phyloP scores from a whole-genome alignment of 2,113 vertebrate genomes.

The Eretmochelys imbricata region DNA sequence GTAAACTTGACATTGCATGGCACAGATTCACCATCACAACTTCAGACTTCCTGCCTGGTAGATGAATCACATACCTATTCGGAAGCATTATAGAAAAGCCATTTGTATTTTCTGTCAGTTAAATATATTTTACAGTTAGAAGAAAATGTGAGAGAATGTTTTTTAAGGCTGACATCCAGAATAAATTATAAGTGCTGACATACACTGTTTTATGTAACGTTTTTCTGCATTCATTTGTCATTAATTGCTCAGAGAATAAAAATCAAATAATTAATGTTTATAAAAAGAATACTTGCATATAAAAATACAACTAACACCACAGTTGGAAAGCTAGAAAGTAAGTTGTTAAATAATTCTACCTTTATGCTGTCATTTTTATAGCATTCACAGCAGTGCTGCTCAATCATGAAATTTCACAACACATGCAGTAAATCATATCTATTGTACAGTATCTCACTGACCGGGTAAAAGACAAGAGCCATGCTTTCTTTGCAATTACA shows the following conservation, averaged over 20 bases:
- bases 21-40: neutral
- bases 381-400: neutral
- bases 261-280: neutral
- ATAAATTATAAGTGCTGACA: neutral
- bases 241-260: constrained; percentile 28
- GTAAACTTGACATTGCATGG: neutral
- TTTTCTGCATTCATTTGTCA: neutral
- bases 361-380: neutral
- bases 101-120: neutral
- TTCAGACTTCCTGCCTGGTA: neutral
- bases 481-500: constrained; percentile 11
- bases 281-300: neutral
- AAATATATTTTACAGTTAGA: neutral
- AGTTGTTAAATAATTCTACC: neutral
- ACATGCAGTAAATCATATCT: neutral
- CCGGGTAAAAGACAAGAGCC: neutral
- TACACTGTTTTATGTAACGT: neutral
- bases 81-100: neutral
- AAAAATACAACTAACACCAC: neutral
- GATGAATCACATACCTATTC: neutral
- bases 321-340: neutral
- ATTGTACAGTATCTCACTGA: fast-evolving
- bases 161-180: neutral
- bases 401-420: neutral
- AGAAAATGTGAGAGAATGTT: neutral